Evolutionary conservation across 2,888 invertebrate species (phyloP), one percentile per base, ranked within the genome.

Genomic region (Antitype chi): DNA sequence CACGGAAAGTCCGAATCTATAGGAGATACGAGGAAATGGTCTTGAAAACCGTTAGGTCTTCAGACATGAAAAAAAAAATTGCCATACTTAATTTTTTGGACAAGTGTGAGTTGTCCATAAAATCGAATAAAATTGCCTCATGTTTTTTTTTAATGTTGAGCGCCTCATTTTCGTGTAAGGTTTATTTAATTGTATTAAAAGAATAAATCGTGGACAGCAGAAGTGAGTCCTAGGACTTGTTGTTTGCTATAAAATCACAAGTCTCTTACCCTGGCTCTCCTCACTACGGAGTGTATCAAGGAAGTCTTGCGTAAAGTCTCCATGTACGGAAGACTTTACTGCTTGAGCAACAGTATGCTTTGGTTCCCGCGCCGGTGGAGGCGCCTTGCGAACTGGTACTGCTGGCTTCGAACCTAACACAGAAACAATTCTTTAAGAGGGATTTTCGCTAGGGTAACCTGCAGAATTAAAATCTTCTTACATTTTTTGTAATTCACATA

Each of bases 311-410:
- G 88, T 74, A 0, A 11, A 25, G 38, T 13, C 53, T 1, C 15
- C 13, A 0, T 52, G n/a, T 0, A 0, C 17, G 3, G 68, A 38
- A 8, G 72, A 32, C 7, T 59, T 28, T 8, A 55, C 32, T 0
- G 59, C 71, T 13, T 52, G 62, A 11, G 76, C 17, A 28, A 49
- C 11, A 5, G 15, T 32, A 25, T 73, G 38, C 67, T 52, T 59
- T 0, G 67, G 25, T 32, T 68, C 59, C 0, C 85, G 88, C 13
- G 25, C 57, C 0, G 88, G 85, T 0, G 85, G 86, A 1, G 87
- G 70, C 1, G 86, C 76, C 47, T 70, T 85, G 15, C 77, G 74
- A 0, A 62, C 76, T 17, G 87, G 80, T 0, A 62, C 67, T 0
- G 78, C 47, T 2, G 77, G 84, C 13, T 81, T 78, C 6, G 81